These are phyloP conservation scores for Pheucticus melanocephalus DNA, from an alignment of 2,113 vertebrate genomes.

Conservation along the genomic window DNA sequence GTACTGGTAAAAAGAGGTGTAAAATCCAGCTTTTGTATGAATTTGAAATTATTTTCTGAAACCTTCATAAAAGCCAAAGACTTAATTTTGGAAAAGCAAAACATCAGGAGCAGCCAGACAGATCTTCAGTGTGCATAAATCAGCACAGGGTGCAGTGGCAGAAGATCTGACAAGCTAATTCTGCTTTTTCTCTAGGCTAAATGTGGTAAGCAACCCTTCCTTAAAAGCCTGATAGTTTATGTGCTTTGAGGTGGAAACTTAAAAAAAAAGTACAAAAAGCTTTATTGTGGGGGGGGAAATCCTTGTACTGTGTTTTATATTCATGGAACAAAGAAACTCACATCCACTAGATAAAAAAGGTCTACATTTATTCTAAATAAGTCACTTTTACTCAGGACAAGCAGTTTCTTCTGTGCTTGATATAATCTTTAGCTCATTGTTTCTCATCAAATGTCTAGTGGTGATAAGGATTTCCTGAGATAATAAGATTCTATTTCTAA, in stretches of 20 bases:
- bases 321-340: conserved; percentile 20
- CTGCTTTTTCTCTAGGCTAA: conserved; percentile 13
- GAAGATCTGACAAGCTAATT: background rate
- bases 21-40: background rate
- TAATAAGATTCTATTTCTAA: conserved; percentile 28
- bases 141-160: background rate
- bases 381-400: conserved; percentile 29
- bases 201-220: background rate
- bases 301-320: background rate
- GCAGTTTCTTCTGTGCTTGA: background rate
- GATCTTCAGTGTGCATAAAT: background rate
- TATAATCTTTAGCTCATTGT: conserved; percentile 63
- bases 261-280: background rate
- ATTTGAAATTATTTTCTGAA: background rate
- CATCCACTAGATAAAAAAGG: background rate
- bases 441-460: conserved; percentile 42
- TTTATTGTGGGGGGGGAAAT: background rate
- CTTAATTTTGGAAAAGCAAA: background rate
- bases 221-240: conserved; percentile 30
- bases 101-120: background rate
- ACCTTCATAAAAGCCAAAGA: background rate
- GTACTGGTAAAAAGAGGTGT: background rate
- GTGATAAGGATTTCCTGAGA: conserved; percentile 61
- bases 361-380: conserved; percentile 4
- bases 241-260: conserved; percentile 45